These are phyloP conservation scores for Ptychoptera contaminata DNA, from an alignment of 2,888 invertebrate species.

Conservation along the genomic window DNA sequence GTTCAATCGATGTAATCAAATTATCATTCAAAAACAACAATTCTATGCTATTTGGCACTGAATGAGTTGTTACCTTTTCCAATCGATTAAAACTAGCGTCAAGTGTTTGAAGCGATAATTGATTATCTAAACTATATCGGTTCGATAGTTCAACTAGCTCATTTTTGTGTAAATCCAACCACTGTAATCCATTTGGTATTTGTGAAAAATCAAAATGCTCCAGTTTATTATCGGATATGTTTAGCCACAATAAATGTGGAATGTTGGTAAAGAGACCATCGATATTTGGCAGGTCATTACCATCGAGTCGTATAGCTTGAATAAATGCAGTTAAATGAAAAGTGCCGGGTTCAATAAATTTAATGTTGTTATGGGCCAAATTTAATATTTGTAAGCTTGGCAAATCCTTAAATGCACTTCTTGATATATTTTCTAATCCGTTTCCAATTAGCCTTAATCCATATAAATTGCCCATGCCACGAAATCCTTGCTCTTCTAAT, in stretches of 20 bases:
- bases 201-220: slow-evolving; percentile 78
- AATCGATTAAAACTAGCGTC: slow-evolving; percentile 86
- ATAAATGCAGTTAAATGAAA: slow-evolving; percentile 66
- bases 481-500: slow-evolving; percentile 66
- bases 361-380: slow-evolving; percentile 71
- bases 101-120: slow-evolving; percentile 62
- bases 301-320: slow-evolving; percentile 74
- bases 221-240: slow-evolving; percentile 80
- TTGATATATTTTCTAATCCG: slow-evolving; percentile 65
- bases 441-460: slow-evolving; percentile 81
- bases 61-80: slow-evolving; percentile 53
- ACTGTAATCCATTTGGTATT: slow-evolving; percentile 66
- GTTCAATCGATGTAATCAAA: slow-evolving; percentile 67
- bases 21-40: slow-evolving; percentile 80
- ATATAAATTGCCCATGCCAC: slow-evolving; percentile 71
- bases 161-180: slow-evolving; percentile 83
- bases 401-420: slow-evolving; percentile 61
- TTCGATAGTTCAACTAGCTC: slow-evolving; percentile 63
- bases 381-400: slow-evolving; percentile 74
- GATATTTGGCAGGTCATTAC: slow-evolving; percentile 67
- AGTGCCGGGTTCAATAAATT: slow-evolving; percentile 59
- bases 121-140: slow-evolving; percentile 49
- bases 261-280: slow-evolving; percentile 72
- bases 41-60: slow-evolving; percentile 73
- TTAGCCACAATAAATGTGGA: slow-evolving; percentile 71